A percentile compares a stretch with the other conserved stretches of the same genome.
Conservation (phyloP, 2,888 invertebrate genomes). For the Drosophila peninsularis region DNA sequence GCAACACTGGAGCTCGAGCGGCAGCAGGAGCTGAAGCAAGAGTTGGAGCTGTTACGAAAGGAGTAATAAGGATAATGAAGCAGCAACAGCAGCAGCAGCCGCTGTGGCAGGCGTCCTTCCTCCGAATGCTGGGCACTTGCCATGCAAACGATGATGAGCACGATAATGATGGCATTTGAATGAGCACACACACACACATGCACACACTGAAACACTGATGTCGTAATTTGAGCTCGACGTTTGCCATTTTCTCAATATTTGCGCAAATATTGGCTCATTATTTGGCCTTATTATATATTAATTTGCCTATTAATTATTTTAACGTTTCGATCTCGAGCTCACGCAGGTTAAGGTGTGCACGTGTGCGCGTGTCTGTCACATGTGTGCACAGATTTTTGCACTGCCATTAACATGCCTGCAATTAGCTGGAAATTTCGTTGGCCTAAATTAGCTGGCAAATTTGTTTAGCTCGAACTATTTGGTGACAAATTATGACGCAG, state of each 20-base stretch:
- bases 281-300: conserved; percentile 70
- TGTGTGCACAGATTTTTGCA: conserved; percentile 19
- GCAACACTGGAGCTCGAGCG: conserved; percentile 31
- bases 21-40: conserved; percentile 23
- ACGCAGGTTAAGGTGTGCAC: conserved; percentile 18
- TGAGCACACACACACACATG: conserved; percentile 32
- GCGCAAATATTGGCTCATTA: conserved; percentile 73
- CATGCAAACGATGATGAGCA: conserved; percentile 76
- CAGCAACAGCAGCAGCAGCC: conserved; percentile 50
- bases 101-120: conserved; percentile 48
- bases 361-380: conserved; percentile 11
- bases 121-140: conserved; percentile 54
- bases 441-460: conserved; percentile 20
- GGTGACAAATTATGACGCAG: not conserved
- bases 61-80: conserved; percentile 79
- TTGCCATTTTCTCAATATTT: conserved; percentile 62
- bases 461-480: conserved; percentile 11
- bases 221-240: conserved; percentile 47
- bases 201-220: conserved; percentile 38
- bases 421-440: conserved; percentile 44
- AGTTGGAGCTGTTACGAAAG: conserved; percentile 53
- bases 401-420: conserved; percentile 41
- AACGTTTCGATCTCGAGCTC: conserved; percentile 33
- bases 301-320: conserved; percentile 73
- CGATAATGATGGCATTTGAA: conserved; percentile 76